Evolutionary conservation across 2,888 invertebrate genomes (phyloP).

Genomic region (Papilio demoleus): DNA sequence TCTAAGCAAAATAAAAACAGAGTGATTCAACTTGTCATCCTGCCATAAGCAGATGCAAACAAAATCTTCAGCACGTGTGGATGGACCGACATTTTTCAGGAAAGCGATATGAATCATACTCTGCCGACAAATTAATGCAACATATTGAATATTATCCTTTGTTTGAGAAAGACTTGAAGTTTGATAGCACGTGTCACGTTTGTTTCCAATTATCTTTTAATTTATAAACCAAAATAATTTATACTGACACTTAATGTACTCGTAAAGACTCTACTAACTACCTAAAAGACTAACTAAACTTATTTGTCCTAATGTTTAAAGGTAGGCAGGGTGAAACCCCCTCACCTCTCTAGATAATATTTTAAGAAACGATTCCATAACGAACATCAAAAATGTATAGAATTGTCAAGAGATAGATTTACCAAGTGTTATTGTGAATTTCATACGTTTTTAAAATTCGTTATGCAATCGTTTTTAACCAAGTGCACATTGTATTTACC

Average conservation of each 20-base stretch:
- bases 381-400: too few relatives aligned
- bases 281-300: too few relatives aligned
- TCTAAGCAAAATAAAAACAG: conserved; percentile 20
- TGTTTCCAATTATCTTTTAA: conserved; percentile 1
- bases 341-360: too few relatives aligned
- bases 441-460: too few relatives aligned
- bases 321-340: too few relatives aligned
- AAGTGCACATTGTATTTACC: too few relatives aligned
- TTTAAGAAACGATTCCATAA: too few relatives aligned
- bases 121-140: conserved; percentile 44
- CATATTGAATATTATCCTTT: conserved; percentile 34
- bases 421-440: too few relatives aligned
- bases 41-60: conserved; percentile 56
- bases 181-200: conserved; percentile 20
- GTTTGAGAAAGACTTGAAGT: conserved; percentile 29
- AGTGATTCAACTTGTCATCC: conserved; percentile 57
- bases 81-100: conserved; percentile 53
- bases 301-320: too few relatives aligned
- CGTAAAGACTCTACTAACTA: too few relatives aligned
- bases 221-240: neutral
- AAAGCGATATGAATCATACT: conserved; percentile 63
- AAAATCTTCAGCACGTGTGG: conserved; percentile 56
- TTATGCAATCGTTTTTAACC: too few relatives aligned
- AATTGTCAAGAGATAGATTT: too few relatives aligned
- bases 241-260: neutral